Base-by-base conservation (phyloP, 92 coral and sea anemone genomes). In the Porites cylindrica region DNA sequence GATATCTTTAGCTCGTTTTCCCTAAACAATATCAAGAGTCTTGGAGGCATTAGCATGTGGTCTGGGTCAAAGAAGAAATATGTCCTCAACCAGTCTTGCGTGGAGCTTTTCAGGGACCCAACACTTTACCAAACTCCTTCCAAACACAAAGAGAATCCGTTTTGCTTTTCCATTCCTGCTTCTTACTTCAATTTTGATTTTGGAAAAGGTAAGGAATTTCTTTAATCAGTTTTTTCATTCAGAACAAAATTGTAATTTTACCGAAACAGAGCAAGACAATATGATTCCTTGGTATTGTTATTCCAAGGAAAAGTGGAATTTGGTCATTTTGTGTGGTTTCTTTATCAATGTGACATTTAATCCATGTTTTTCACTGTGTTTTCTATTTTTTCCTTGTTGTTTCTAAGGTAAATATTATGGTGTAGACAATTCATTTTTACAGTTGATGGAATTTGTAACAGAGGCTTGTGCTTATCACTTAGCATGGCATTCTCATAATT, bases 101-200 rank as follows among this genome's bases (percentile, higher is more conserved):
- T 56, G 67, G 86, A 59, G 17, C 47, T 58, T 72, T 71, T 24
- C 59, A 54, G 32, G 0, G 16, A 14, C 16, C 61, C 61, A 56
- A 14, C 61, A 2, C 47, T 58, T 72, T 59, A 23, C 59, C 24
- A 18, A 1, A 24, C 63, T 32, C 21, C 62, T 3, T 26, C 20
- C 6, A 51, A 82, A 43, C 71, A 56, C 2, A 47, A 60, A 11
- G 69, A 29, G 20, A 82, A 72, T 61, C 86, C 53, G 4, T 81
- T 81, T 70, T 81, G 75, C 11, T 81, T 82, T 13, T 71, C 86
- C 53, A 70, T 70, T 26, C 86, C 86, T 4, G 29, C 71, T 51
- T 23, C 68, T 59, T 82, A 70, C 71, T 82, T 82, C 51, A 82
- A 26, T 58, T 73, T 72, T 79, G 62, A 82, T 32, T 6, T 8